Evolutionary conservation across 1,140 invertebrate species (phyloP), one percentile per base, ranked within the genome.

Genomic region (Rhagoletis pomonella): DNA sequence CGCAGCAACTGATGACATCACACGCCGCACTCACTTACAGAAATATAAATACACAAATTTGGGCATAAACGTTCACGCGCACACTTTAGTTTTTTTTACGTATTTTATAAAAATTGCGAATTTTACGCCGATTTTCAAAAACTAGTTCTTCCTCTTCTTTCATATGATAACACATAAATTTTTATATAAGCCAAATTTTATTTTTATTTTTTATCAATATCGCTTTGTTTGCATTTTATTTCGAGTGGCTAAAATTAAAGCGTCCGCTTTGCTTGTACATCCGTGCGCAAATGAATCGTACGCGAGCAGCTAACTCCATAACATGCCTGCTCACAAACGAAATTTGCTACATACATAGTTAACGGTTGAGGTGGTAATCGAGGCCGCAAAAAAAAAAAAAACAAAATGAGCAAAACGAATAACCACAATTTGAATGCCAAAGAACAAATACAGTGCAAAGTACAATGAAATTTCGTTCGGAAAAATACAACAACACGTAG

Each of bases 221-320:
- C 29, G 17, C 39, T 67, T 67, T 62, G 29, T 67, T 67, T 39
- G 39, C 64, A 19, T 17, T 29, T 62, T 62, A 62, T 67, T 19
- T 19, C 42, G 17, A 14, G 12, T 6, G 55, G 73, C 73, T 58
- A 73, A 81, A 55, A 19, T 50, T 58, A 50, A 55, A n/a, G 29
- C 55, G 73, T 47, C 73, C 73, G 73, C 47, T 81, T 55, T 47
- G 73, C 47, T 81, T 81, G 73, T 29, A 55, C 73, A 47, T 81
- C n/a, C 73, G 73, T 47, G 55, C 44, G 44, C 73, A 55, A 81
- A 81, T 81, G 73, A 81, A 81, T 81, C 47, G 73, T 55, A 44
- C 47, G 47, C 47, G 9, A 19, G 17, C 44, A 19, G 47, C 47
- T 47, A 81, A 81, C 73, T 81, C 73, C n/a, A 19, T 47, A 81